These are phyloP conservation scores for Cataglyphis cursor DNA, from an alignment of 2,888 invertebrate species.

Conservation along the genomic window DNA sequence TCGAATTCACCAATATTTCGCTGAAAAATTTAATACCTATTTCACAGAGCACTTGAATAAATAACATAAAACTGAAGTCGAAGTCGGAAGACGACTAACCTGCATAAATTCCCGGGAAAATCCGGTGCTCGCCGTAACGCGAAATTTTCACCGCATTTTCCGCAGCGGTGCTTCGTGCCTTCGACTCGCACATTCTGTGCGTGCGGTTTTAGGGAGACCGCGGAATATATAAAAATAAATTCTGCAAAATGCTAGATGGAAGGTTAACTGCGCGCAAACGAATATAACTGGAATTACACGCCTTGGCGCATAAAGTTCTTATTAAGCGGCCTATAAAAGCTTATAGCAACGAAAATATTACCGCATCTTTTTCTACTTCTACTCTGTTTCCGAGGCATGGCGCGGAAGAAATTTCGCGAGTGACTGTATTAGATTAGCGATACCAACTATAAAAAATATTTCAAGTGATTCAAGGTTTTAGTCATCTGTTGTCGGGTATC, in stretches of 20 bases:
- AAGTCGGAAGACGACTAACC: constrained; percentile 38
- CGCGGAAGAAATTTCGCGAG: constrained; percentile 42
- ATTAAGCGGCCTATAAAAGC: constrained; percentile 37
- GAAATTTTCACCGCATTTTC: constrained; percentile 48
- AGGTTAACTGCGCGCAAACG: constrained; percentile 45
- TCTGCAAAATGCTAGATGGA: constrained; percentile 34
- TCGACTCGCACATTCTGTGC: constrained; percentile 46
- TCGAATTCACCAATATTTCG: constrained; percentile 6
- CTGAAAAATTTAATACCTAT: constrained; percentile 30
- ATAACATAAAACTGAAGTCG: constrained; percentile 45
- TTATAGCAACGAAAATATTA: constrained; percentile 17
- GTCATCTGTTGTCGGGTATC: constrained; percentile 65
- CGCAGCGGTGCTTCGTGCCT: constrained; percentile 25
- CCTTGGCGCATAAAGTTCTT: constrained; percentile 48
- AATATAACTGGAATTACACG: constrained; percentile 40
- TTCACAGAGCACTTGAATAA: constrained; percentile 38
- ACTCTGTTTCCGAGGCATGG: neutral
- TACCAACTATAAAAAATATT: constrained; percentile 59
- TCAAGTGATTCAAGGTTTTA: constrained; percentile 61
- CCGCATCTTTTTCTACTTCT: neutral
- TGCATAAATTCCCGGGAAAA: constrained; percentile 50
- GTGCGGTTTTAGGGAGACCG: constrained; percentile 25
- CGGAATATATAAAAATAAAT: constrained; percentile 55
- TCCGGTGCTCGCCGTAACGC: constrained; percentile 31
- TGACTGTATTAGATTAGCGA: constrained; percentile 59